These are phyloP conservation scores for Megalonaias nervosa DNA, from an alignment of 1,140 invertebrate genomes.

Conservation along the genomic window DNA sequence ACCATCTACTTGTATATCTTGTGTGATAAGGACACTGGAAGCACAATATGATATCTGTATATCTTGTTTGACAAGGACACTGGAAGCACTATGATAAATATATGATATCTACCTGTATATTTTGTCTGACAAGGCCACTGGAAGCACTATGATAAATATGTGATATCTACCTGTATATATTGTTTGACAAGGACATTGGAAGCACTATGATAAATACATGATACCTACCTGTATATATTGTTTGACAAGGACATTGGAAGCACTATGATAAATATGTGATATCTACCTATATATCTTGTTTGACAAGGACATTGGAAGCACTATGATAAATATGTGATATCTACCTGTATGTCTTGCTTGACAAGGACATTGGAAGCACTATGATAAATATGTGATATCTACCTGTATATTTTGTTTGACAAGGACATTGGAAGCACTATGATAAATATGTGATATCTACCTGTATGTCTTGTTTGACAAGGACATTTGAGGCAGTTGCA, in stretches of 20 bases:
- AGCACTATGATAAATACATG: background rate
- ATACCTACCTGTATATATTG: background rate
- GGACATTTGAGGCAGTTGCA: constrained; percentile 71
- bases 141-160: no score
- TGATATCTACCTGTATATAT: background rate
- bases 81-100: no score
- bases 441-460: constrained; percentile 69
- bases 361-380: constrained; percentile 62
- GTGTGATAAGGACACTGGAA: no score
- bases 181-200: constrained; percentile 60
- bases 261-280: background rate
- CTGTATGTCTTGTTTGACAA: constrained; percentile 90
- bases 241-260: background rate
- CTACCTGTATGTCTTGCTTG: no score
- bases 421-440: background rate
- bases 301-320: no score
- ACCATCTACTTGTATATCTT: no score
- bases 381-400: background rate
- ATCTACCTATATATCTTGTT: no score
- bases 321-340: background rate
- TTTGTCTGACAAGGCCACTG: no score
- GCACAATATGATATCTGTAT: no score
- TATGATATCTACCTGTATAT: no score
- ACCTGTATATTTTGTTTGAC: background rate
- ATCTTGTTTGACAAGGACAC: no score